phyloP scores from a whole-genome alignment of 2,113 vertebrate species.

The Leptodactylus fuscus region DNA sequence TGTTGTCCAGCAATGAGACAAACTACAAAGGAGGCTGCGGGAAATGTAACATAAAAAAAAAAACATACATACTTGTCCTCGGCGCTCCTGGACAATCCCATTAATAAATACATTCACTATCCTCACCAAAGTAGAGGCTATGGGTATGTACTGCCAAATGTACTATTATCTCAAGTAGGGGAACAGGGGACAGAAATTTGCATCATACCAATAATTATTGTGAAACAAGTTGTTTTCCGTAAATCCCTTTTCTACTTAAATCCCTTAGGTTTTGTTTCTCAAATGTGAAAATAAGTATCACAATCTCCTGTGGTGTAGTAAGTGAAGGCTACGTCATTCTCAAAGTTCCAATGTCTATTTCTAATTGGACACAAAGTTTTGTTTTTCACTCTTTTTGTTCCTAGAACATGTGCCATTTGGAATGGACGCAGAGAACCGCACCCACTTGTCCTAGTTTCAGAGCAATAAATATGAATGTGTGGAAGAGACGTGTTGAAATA shows the following conservation, averaged over 20 bases:
- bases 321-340: not conserved
- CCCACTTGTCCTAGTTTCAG: not conserved
- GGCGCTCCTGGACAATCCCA: too few relatives aligned
- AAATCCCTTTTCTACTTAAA: not conserved
- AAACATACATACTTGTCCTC: too few relatives aligned
- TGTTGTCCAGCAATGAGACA: too few relatives aligned
- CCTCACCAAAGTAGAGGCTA: too few relatives aligned
- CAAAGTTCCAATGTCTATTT: not conserved
- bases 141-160: not conserved
- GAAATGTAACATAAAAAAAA: too few relatives aligned
- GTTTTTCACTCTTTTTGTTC: slow-evolving; percentile 11
- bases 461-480: slow-evolving; percentile 6
- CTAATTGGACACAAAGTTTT: not conserved
- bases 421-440: not conserved
- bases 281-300: not conserved
- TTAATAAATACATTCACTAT: too few relatives aligned
- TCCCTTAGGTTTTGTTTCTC: not conserved
- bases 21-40: too few relatives aligned
- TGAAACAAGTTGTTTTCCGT: not conserved
- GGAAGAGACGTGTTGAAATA: not conserved
- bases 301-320: not conserved
- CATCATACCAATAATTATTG: not conserved
- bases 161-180: not conserved
- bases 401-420: slow-evolving; percentile 28
- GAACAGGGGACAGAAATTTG: not conserved